phyloP scores from a whole-genome alignment of 2,888 invertebrate genomes.

The Eilema depressum region DNA sequence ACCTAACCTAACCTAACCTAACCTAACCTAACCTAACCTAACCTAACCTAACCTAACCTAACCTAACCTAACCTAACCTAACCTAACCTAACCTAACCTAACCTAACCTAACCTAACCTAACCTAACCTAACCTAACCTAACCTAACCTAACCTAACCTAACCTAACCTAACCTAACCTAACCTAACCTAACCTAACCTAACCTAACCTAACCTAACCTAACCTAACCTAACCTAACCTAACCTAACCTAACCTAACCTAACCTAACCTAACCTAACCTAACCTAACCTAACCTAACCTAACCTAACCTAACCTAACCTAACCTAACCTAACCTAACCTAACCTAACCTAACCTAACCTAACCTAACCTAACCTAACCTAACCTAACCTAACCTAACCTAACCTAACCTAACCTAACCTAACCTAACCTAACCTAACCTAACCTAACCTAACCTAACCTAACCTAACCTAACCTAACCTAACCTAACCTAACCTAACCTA shows the following conservation, averaged over 20 bases:
- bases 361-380: conserved; percentile 41
- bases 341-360: conserved; percentile 43
- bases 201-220: conserved; percentile 30
- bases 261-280: conserved; percentile 35
- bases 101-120: too few species aligned
- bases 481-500: conserved; percentile 23
- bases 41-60: too few species aligned
- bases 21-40: too few species aligned
- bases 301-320: conserved; percentile 31
- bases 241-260: conserved; percentile 39
- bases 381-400: conserved; percentile 42
- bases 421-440: conserved; percentile 37
- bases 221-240: conserved; percentile 42
- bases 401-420: conserved; percentile 39
- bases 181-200: conserved; percentile 34
- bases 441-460: conserved; percentile 39
- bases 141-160: conserved; percentile 9
- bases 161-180: conserved; percentile 25
- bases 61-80: too few species aligned
- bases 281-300: conserved; percentile 34
- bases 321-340: conserved; percentile 30
- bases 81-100: too few species aligned
- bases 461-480: conserved; percentile 39
- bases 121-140: too few species aligned
- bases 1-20: conserved; percentile 33